Percentiles rank a stretch among this genome's conserved stretches.
These are phyloP conservation scores for Lepidurus couesii DNA, from an alignment of 1,140 invertebrate genomes.

Conservation along the genomic window DNA sequence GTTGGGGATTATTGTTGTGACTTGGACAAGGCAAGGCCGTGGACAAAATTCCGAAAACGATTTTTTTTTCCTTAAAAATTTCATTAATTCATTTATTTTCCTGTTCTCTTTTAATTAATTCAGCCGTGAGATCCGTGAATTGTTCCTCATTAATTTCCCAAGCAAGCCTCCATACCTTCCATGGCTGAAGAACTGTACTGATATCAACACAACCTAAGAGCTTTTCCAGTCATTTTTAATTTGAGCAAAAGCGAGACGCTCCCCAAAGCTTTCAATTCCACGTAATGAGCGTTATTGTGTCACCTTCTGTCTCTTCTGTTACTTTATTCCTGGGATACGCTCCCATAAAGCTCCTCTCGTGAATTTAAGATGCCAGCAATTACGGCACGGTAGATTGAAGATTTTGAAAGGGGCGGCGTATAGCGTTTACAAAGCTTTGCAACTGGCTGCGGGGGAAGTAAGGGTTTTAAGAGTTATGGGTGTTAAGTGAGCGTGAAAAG, in stretches of 20 bases:
- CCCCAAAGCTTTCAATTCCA: background rate
- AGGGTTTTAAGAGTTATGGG: background rate
- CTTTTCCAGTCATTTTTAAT: background rate
- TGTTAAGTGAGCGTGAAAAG: constrained; percentile 19
- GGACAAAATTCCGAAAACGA: background rate
- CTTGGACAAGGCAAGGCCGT: background rate
- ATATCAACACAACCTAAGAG: background rate
- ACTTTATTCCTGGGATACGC: background rate
- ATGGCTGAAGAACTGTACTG: background rate
- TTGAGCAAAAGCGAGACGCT: background rate
- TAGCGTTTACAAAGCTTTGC: background rate
- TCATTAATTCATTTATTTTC: too few species aligned
- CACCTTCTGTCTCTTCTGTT: background rate
- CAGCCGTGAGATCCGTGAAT: background rate
- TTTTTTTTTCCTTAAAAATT: too few species aligned
- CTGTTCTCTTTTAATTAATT: background rate
- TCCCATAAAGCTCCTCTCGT: background rate
- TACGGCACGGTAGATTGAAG: constrained; percentile 6
- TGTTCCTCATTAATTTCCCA: background rate
- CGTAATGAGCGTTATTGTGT: constrained; percentile 10
- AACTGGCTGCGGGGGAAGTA: background rate
- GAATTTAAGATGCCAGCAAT: background rate
- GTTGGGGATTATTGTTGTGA: background rate
- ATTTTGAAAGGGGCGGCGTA: constrained; percentile 5
- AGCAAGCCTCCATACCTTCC: background rate